Base-by-base conservation (phyloP, 2,888 invertebrate genomes). In the Heterodera filipjevi region DNA sequence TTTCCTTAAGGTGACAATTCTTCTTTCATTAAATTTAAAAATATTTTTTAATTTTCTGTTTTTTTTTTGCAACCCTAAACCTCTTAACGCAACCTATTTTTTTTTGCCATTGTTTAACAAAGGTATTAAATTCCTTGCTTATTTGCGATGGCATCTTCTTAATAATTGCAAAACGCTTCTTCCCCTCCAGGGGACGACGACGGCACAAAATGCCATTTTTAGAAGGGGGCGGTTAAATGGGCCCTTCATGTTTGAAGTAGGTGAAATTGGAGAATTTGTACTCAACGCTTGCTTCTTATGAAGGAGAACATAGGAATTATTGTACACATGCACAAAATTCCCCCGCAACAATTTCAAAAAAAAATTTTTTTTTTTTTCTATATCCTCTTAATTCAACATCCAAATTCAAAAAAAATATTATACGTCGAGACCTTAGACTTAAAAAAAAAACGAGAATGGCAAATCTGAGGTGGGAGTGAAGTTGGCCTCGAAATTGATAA, bases 261-360 rank as follows among this genome's bases (percentile, higher is more conserved):
- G n/a, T 59, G 59, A 59, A 59, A 59, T 59, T 59, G 27, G 59
- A 59, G 59, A 59, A 59, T 59, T 53, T n/a, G n/a, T 39, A 39
- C 39, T 39, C 39, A 39, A 53, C 22, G 5, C 53, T 19, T 22
- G 6, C 39, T 49, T 49, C 16, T 49, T 14, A 14, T 3, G 16
- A 14, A 12, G 16, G 3, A 3, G 12, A 3, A 8, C 16, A 16
- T 0, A 19, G 14, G 49, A 49, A 49, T 49, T 49, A 49, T 19
- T 49, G n/a, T n/a, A n/a, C 16, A 16, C 16, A 30, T 22, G 53
- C 22, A 53, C 22, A 53, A 53, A 53, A 59, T 59, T 59, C 27
- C 6, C 27, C 6, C 14, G 0, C 12, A 3, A 49, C 10, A 49
- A 14, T 49, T 49, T 49, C 16, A 14, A 49, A 49, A 6, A n/a